phyloP scores from a whole-genome alignment of 2,113 vertebrate species.

The Stictonetta naevosa region DNA sequence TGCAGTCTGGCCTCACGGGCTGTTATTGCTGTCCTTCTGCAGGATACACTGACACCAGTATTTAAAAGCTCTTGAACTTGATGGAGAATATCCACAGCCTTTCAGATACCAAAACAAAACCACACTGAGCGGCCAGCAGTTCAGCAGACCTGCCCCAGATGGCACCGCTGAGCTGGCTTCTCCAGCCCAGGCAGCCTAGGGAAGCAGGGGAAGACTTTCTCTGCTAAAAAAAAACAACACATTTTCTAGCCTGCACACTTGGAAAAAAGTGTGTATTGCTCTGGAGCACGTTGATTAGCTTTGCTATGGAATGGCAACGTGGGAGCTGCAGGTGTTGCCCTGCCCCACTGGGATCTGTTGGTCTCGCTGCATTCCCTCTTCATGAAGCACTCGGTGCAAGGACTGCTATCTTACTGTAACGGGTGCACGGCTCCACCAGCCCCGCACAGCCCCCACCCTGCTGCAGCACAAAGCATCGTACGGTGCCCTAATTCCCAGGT shows the following conservation, averaged over 20 bases:
- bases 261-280: neutral
- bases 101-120: too few relatives aligned
- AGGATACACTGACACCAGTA: accelerated
- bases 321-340: neutral
- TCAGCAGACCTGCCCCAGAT: neutral
- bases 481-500: neutral
- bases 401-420: accelerated
- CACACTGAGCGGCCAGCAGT: accelerated
- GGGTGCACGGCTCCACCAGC: neutral
- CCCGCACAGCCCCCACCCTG: neutral
- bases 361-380: neutral
- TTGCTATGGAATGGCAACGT: neutral
- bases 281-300: accelerated
- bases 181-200: neutral
- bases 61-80: neutral
- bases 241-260: neutral
- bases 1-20: neutral
- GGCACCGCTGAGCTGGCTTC: accelerated
- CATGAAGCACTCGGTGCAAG: neutral
- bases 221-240: neutral
- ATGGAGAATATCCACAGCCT: neutral
- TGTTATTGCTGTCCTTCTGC: neutral
- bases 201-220: neutral
- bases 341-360: accelerated
- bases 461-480: too few relatives aligned